These are phyloP conservation scores for Epinotia ramella DNA, from an alignment of 2,888 invertebrate genomes.

Conservation along the genomic window DNA sequence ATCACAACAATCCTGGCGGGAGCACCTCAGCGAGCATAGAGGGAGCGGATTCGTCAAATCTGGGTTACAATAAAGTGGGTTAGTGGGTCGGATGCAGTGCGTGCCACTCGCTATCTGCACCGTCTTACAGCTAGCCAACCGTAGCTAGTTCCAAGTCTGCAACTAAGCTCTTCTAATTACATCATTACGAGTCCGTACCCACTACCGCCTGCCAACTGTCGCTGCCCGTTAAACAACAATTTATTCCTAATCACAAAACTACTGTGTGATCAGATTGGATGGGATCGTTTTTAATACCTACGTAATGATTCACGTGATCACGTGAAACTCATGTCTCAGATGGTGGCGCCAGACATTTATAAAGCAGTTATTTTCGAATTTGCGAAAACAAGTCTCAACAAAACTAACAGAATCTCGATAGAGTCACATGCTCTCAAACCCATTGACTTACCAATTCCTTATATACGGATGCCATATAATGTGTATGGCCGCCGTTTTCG, in stretches of 20 bases:
- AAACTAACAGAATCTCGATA: not conserved
- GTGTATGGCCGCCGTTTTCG: too few relatives aligned
- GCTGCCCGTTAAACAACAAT: slow-evolving; percentile 18
- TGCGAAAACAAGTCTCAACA: slow-evolving; percentile 30
- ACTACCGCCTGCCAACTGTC: slow-evolving; percentile 21
- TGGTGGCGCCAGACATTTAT: slow-evolving; percentile 51
- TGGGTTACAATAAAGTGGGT: slow-evolving; percentile 55
- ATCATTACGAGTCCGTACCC: slow-evolving; percentile 6
- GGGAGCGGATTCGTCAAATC: slow-evolving; percentile 52
- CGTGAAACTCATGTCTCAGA: slow-evolving; percentile 31
- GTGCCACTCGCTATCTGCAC: slow-evolving; percentile 35
- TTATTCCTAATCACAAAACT: slow-evolving; percentile 15
- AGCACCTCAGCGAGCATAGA: slow-evolving; percentile 48
- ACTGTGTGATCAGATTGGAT: slow-evolving; percentile 1
- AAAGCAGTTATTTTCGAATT: slow-evolving; percentile 45
- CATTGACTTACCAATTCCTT: slow-evolving; percentile 1
- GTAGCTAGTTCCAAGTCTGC: slow-evolving; percentile 11
- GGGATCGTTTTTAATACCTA: slow-evolving; percentile 25
- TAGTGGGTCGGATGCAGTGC: slow-evolving; percentile 46
- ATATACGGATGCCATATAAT: not conserved
- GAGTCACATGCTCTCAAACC: slow-evolving; percentile 5
- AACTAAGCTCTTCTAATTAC: slow-evolving; percentile 24
- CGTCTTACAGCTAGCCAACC: slow-evolving; percentile 25
- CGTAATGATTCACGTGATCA: slow-evolving; percentile 29
- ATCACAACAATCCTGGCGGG: slow-evolving; percentile 33